phyloP scores from a whole-genome alignment of 2,888 invertebrate species.

The Dasypolia templi region DNA sequence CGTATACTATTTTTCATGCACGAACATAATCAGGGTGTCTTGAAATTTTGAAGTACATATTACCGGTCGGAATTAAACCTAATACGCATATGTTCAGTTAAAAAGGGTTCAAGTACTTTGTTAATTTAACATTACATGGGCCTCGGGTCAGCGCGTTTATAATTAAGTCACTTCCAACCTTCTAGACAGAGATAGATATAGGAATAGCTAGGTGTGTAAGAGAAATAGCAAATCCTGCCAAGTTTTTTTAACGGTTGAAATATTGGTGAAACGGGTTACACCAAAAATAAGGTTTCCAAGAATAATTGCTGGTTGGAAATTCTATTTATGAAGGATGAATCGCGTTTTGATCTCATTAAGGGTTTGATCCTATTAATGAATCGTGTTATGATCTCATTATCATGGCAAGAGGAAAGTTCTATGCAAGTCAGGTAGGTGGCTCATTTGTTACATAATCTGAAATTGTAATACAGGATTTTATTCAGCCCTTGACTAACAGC shows the following conservation, averaged over 20 bases:
- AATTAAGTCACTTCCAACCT: slow-evolving; percentile 63
- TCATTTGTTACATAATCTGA: neutral
- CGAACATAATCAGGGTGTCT: slow-evolving; percentile 38
- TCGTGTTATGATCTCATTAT: slow-evolving; percentile 7
- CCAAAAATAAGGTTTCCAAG: slow-evolving; percentile 27
- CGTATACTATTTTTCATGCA: neutral
- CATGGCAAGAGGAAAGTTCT: neutral
- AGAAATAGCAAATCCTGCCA: slow-evolving; percentile 19
- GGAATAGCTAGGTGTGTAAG: neutral
- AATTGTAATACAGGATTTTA: no score
- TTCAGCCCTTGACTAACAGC: no score
- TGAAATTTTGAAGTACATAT: slow-evolving; percentile 52
- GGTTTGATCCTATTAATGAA: neutral
- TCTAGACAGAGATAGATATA: slow-evolving; percentile 41
- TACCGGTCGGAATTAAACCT: slow-evolving; percentile 44
- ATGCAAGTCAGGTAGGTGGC: neutral
- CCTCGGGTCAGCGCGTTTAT: slow-evolving; percentile 65
- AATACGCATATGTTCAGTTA: slow-evolving; percentile 46
- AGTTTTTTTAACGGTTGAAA: slow-evolving; percentile 43
- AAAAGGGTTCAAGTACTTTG: slow-evolving; percentile 66
- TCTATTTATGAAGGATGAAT: slow-evolving; percentile 1
- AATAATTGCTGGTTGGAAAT: slow-evolving; percentile 22
- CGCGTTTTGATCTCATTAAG: slow-evolving; percentile 9
- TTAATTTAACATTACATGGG: slow-evolving; percentile 66
- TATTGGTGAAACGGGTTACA: slow-evolving; percentile 39